phyloP scores from a whole-genome alignment of 2,113 vertebrate species.

The Progne subis region DNA sequence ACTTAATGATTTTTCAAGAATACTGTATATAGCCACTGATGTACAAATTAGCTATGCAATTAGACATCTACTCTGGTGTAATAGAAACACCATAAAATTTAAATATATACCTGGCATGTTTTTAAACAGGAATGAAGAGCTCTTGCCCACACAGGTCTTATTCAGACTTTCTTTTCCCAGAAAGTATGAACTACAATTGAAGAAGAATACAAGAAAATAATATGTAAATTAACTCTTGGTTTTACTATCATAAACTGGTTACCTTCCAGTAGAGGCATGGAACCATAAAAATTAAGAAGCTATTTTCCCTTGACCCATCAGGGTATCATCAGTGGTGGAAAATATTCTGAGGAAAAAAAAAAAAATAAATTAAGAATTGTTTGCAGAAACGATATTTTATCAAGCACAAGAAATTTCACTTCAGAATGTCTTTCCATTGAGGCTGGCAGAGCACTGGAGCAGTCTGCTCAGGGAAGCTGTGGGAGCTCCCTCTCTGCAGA shows the following conservation, averaged over 20 bases:
- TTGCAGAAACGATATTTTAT: neutral
- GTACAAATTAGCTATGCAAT: neutral
- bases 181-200: neutral
- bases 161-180: neutral
- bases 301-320: neutral
- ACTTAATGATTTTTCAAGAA: neutral
- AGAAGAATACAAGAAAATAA: neutral
- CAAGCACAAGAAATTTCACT: neutral
- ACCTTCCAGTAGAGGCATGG: neutral
- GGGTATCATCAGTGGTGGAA: neutral
- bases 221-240: neutral
- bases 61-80: neutral
- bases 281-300: neutral
- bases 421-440: neutral
- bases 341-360: neutral
- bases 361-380: neutral
- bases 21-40: neutral
- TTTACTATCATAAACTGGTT: neutral
- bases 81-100: neutral
- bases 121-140: neutral
- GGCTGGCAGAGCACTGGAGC: neutral
- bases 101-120: neutral
- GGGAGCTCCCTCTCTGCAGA: neutral
- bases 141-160: neutral
- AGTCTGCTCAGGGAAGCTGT: neutral